A percentile compares a stretch with the other conserved stretches of the same genome.
These are phyloP conservation scores for Elaphurus davidianus DNA, from an alignment of 2,113 vertebrate species.

Conservation along the genomic window DNA sequence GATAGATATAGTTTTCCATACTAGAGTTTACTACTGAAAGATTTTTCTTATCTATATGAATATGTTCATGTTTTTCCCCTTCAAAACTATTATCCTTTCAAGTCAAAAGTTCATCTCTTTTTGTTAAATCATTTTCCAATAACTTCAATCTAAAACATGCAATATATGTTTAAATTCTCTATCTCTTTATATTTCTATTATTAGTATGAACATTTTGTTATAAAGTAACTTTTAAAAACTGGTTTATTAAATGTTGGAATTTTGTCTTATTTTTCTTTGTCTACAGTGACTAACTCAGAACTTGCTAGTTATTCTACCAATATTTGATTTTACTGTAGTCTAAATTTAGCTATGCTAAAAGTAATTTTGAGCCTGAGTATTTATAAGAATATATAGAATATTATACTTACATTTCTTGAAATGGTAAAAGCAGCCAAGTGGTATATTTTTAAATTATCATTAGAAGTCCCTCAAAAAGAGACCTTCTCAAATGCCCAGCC, in stretches of 20 bases:
- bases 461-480: background rate
- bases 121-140: background rate
- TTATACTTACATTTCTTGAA: background rate
- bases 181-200: background rate
- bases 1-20: background rate
- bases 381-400: background rate
- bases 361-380: background rate
- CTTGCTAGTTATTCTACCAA: background rate
- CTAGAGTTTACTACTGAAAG: background rate
- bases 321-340: background rate
- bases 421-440: background rate
- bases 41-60: background rate
- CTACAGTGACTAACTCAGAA: background rate
- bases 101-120: background rate
- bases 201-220: background rate
- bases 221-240: background rate
- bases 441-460: background rate
- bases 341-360: background rate
- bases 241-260: fast-evolving
- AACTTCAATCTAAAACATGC: background rate
- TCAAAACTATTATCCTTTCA: background rate
- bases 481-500: background rate
- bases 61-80: background rate
- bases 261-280: background rate
- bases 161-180: background rate